A percentile compares a stretch with the other conserved stretches of the same genome.
Evolutionary conservation across 2,797 vertebrate genomes (phyloP).

Genomic region (Holocentrus rufus): DNA sequence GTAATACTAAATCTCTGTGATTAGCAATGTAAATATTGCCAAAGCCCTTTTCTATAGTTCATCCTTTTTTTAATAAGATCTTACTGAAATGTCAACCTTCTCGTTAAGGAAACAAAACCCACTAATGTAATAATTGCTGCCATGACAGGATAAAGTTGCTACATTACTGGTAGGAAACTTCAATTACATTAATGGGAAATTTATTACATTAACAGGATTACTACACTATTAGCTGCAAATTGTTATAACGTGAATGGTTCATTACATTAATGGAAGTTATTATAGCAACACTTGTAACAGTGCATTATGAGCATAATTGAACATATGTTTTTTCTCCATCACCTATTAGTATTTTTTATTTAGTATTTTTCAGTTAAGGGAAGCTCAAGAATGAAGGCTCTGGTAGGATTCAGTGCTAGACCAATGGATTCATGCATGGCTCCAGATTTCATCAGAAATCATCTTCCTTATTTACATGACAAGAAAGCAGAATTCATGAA

Average conservation of each 20-base stretch:
- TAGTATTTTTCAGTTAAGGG: too few species aligned
- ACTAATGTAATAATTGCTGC: conserved; percentile 7
- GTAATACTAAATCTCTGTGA: neutral
- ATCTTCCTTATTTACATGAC: conserved; percentile 15
- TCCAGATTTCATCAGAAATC: conserved; percentile 15
- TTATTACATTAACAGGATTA: conserved; percentile 16
- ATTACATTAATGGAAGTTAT: too few species aligned
- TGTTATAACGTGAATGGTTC: conserved; percentile 21
- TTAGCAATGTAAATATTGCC: neutral
- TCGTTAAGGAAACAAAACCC: conserved; percentile 5
- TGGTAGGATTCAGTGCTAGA: too few species aligned
- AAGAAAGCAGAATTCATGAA: neutral
- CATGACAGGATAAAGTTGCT: conserved; percentile 13
- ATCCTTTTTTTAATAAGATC: neutral
- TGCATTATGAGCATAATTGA: neutral
- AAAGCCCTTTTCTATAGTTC: neutral
- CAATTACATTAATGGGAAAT: conserved; percentile 11
- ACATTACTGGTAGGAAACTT: conserved; percentile 25
- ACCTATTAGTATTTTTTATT: too few species aligned
- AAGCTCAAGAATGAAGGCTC: too few species aligned
- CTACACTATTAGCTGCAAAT: conserved; percentile 29
- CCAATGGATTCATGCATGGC: neutral
- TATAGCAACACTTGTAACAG: conserved; percentile 34
- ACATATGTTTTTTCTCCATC: too few species aligned
- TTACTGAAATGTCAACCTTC: neutral